Evolutionary conservation across 2,797 vertebrate species (phyloP).

Genomic region (Syngnathus rostellatus): DNA sequence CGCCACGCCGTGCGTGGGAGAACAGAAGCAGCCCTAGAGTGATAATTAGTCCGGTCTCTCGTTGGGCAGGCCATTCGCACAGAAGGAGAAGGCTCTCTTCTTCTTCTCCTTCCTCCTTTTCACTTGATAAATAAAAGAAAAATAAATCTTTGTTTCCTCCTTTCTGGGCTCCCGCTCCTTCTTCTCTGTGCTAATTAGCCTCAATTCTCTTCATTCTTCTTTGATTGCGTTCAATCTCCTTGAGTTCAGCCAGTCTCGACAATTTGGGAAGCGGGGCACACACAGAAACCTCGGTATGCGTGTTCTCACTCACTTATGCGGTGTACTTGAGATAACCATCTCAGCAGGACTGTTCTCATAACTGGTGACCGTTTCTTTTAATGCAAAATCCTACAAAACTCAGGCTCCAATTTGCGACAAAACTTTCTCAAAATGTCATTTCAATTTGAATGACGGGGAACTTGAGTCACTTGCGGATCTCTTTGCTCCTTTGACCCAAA

Average conservation of each 20-base stretch:
- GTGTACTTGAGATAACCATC: not conserved
- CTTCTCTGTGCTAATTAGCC: constrained; percentile 37
- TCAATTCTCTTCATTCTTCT: constrained; percentile 25
- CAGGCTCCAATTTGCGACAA: not conserved
- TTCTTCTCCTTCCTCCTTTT: constrained; percentile 6
- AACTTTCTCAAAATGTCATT: not conserved
- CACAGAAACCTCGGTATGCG: not conserved
- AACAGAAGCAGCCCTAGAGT: constrained; percentile 49
- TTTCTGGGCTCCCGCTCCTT: constrained; percentile 22
- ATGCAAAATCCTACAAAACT: too few species aligned
- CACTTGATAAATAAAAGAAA: constrained; percentile 6
- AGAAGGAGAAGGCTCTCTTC: constrained; percentile 28
- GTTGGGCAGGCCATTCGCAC: constrained; percentile 39
- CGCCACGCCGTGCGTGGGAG: constrained; percentile 33
- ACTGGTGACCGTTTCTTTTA: too few species aligned
- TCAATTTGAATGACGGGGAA: not conserved
- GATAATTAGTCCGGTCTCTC: constrained; percentile 58
- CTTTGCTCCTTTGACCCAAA: constrained; percentile 21
- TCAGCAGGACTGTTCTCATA: too few species aligned
- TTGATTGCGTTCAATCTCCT: constrained; percentile 16
- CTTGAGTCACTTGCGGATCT: not conserved
- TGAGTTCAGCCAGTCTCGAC: constrained; percentile 12
- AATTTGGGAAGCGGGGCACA: constrained; percentile 15
- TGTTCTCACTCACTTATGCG: not conserved
- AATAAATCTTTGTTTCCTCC: constrained; percentile 23